phyloP scores from a whole-genome alignment of 1,140 invertebrate genomes.

The Drosophila suzukii region DNA sequence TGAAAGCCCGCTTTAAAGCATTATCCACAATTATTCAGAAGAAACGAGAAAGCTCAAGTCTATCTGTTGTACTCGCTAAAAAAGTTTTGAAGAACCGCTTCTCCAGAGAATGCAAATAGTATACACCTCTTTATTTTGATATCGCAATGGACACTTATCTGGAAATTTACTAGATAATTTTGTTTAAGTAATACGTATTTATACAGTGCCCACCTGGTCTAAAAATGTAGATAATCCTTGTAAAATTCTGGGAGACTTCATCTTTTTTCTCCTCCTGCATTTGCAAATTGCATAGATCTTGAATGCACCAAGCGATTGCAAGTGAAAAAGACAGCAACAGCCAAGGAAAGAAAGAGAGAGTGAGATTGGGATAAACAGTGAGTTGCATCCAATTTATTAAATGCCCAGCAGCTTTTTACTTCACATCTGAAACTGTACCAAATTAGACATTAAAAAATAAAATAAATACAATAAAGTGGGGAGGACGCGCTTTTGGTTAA shows the following conservation, averaged over 20 bases:
- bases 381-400: conserved; percentile 26
- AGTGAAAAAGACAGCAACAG: conserved; percentile 12
- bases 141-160: not conserved
- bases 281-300: conserved; percentile 18
- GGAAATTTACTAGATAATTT: not conserved
- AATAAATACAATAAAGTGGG: not conserved
- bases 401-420: conserved; percentile 21
- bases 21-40: not conserved
- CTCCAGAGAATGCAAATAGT: not conserved
- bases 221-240: not conserved
- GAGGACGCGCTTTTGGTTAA: not conserved
- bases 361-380: not conserved
- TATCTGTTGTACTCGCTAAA: not conserved
- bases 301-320: conserved; percentile 6
- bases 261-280: not conserved
- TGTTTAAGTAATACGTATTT: not conserved
- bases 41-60: not conserved
- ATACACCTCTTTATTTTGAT: not conserved
- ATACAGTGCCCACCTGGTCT: not conserved
- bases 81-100: not conserved
- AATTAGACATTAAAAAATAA: conserved; percentile 23
- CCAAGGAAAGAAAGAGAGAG: conserved; percentile 1
- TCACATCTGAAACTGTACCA: conserved; percentile 33
- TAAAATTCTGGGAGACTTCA: not conserved
- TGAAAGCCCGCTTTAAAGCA: conserved; percentile 14